These are phyloP conservation scores for Callinectes sapidus DNA, from an alignment of 2,888 invertebrate species.

Conservation along the genomic window DNA sequence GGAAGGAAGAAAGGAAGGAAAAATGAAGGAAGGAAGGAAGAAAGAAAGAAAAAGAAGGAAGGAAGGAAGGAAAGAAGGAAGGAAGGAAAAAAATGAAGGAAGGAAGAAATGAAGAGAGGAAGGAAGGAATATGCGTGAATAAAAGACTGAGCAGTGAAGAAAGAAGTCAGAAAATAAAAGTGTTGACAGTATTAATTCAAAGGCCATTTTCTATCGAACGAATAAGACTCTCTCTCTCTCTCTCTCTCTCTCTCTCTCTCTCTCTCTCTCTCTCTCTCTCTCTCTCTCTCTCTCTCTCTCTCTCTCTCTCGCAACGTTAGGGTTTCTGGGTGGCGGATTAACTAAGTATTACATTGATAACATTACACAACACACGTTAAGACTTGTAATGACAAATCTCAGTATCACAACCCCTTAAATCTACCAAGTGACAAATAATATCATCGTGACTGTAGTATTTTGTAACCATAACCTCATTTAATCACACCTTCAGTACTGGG, in stretches of 20 bases:
- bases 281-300: slow-evolving; percentile 21
- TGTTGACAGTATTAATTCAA: background rate
- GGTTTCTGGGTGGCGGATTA: too few species aligned
- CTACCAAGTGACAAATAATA: too few species aligned
- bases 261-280: slow-evolving; percentile 25
- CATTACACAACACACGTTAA: too few species aligned
- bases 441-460: too few species aligned
- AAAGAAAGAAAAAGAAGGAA: background rate
- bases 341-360: background rate
- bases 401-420: too few species aligned
- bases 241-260: slow-evolving; percentile 25
- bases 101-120: background rate
- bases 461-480: too few species aligned
- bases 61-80: background rate
- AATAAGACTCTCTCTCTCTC: background rate
- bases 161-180: background rate
- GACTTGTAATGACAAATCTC: too few species aligned
- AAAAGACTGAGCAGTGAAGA: background rate
- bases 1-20: background rate
- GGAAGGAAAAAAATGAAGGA: background rate
- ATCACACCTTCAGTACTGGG: too few species aligned
- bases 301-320: too few species aligned
- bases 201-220: background rate
- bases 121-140: background rate
- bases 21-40: background rate